These are phyloP conservation scores for Caenorhabditis becei DNA, from an alignment of 2,888 invertebrate species.

Conservation along the genomic window DNA sequence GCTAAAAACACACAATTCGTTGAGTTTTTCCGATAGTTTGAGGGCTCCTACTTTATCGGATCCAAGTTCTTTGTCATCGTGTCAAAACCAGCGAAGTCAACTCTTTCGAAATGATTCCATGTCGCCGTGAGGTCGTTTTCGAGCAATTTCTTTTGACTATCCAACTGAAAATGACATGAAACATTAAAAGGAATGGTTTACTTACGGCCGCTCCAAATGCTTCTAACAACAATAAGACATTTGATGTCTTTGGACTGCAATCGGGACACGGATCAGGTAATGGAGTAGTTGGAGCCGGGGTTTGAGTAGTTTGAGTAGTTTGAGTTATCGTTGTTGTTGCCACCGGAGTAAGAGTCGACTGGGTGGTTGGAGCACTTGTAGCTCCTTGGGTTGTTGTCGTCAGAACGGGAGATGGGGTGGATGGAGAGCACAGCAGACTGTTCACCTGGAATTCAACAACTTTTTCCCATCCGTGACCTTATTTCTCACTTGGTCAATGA, in stretches of 20 bases:
- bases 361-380: neutral
- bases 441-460: constrained; percentile 22
- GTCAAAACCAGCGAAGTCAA: constrained; percentile 52
- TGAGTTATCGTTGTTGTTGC: neutral
- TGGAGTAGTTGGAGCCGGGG: constrained; percentile 14
- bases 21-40: neutral
- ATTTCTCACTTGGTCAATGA: constrained; percentile 31
- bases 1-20: constrained; percentile 20
- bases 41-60: constrained; percentile 26
- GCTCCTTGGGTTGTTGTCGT: neutral
- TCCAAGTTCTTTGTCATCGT: constrained; percentile 6
- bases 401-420: constrained; percentile 19
- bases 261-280: constrained; percentile 46
- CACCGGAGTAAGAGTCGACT: neutral
- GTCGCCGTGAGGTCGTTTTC: constrained; percentile 15
- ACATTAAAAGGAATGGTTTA: no score
- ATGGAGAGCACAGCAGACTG: constrained; percentile 25
- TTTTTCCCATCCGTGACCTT: neutral
- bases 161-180: no score
- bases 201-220: constrained; percentile 28
- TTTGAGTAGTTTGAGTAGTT: neutral
- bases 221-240: constrained; percentile 55
- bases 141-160: constrained; percentile 19
- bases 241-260: constrained; percentile 57
- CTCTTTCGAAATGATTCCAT: constrained; percentile 63